Evolutionary conservation across 1,140 invertebrate genomes (phyloP).

Genomic region (Drosophila ambigua): DNA sequence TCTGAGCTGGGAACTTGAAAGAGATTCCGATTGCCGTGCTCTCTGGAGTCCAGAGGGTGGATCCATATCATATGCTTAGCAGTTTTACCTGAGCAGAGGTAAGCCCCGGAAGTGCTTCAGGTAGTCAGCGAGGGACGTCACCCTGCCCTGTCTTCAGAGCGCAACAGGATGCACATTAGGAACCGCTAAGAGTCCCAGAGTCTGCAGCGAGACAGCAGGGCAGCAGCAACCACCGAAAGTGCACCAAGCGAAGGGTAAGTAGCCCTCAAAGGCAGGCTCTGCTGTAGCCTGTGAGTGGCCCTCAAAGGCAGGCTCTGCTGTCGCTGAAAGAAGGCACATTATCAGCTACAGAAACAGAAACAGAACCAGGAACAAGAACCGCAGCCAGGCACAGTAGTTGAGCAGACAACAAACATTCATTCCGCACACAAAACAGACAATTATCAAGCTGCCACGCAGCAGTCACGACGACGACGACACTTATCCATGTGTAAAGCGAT

Average conservation of each 20-base stretch:
- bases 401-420: conserved; percentile 17
- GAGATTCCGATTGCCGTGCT: conserved; percentile 44
- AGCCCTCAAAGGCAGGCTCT: too few species aligned
- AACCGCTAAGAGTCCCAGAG: conserved; percentile 71
- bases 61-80: conserved; percentile 42
- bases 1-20: conserved; percentile 59
- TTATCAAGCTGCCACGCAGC: conserved; percentile 55
- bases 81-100: conserved; percentile 31
- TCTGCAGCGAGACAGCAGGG: conserved; percentile 27
- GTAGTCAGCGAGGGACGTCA: conserved; percentile 56
- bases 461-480: conserved; percentile 15
- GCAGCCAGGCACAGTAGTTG: conserved; percentile 7
- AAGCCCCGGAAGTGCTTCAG: conserved; percentile 71
- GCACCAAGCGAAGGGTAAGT: too few species aligned
- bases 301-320: too few species aligned
- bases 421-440: conserved; percentile 63
- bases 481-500: conserved; percentile 74
- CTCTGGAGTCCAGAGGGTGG: not conserved
- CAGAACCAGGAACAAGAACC: conserved; percentile 27
- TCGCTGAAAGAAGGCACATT: not conserved
- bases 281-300: too few species aligned
- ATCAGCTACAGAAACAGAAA: conserved; percentile 39
- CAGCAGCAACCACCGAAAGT: not conserved
- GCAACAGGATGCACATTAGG: conserved; percentile 77
- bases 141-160: conserved; percentile 48